These are phyloP conservation scores for Chymomyza costata DNA, from an alignment of 1,140 invertebrate genomes.

Conservation along the genomic window DNA sequence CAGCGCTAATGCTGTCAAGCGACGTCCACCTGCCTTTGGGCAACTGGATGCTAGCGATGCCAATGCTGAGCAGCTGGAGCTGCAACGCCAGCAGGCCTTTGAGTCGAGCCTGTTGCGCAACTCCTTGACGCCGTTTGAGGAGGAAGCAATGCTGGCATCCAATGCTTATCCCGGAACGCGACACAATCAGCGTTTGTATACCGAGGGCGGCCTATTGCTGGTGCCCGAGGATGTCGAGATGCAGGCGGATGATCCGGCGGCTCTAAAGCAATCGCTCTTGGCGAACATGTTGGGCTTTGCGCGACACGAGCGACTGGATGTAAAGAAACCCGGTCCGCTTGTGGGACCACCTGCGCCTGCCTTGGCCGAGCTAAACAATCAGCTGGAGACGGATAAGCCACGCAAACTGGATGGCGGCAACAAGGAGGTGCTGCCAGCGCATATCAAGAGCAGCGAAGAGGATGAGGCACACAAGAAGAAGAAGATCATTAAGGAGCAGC, in stretches of 20 bases:
- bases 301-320: slow-evolving; percentile 89
- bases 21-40: slow-evolving; percentile 30
- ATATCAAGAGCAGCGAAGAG: slow-evolving; percentile 59
- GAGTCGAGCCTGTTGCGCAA: slow-evolving; percentile 54
- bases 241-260: slow-evolving; percentile 66
- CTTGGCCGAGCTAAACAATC: slow-evolving; percentile 44
- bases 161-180: slow-evolving; percentile 47
- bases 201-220: slow-evolving; percentile 81
- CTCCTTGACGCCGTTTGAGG: slow-evolving; percentile 63
- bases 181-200: slow-evolving; percentile 76
- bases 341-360: slow-evolving; percentile 80
- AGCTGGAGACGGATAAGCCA: slow-evolving; percentile 47
- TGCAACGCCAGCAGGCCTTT: slow-evolving; percentile 33
- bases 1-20: slow-evolving; percentile 42
- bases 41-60: slow-evolving; percentile 17
- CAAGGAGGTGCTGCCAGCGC: slow-evolving; percentile 67
- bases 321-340: slow-evolving; percentile 94
- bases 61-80: slow-evolving; percentile 30
- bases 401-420: slow-evolving; percentile 31
- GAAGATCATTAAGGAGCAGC: slow-evolving; percentile 61
- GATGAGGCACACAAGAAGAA: slow-evolving; percentile 67
- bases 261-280: slow-evolving; percentile 60
- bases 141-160: slow-evolving; percentile 68
- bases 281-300: slow-evolving; percentile 83
- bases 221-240: slow-evolving; percentile 61